Conservation (phyloP, 2,888 invertebrate genomes). For the Lithophane leautieri region DNA sequence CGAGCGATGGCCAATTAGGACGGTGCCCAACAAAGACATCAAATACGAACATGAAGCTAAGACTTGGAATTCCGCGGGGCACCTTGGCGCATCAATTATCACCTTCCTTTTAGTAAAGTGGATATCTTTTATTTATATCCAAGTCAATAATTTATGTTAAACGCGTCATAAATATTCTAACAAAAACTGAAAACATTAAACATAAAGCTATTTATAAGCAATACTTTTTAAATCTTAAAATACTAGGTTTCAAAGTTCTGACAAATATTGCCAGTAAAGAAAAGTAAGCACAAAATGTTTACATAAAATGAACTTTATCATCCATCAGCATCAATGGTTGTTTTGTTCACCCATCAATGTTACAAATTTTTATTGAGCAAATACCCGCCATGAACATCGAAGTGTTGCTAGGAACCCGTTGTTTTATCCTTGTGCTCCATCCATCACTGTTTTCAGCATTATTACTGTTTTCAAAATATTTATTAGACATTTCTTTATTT, state of each 20-base stretch:
- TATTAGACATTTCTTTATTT: too few species aligned
- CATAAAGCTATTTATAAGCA: not conserved
- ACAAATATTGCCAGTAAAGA: not conserved
- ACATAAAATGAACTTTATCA: not conserved
- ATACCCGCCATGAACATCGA: not conserved
- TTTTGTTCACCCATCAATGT: too few species aligned
- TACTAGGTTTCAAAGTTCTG: not conserved
- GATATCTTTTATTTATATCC: not conserved
- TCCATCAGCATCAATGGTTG: too few species aligned
- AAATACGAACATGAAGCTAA: not conserved
- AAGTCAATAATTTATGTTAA: not conserved
- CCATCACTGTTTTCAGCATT: too few species aligned
- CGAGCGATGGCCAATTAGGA: too few species aligned
- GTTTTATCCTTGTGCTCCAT: not conserved
- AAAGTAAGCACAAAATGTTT: not conserved
- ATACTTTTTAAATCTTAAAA: not conserved
- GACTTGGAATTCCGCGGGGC: slow-evolving; percentile 1
- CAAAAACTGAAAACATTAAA: not conserved
- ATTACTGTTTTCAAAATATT: not conserved
- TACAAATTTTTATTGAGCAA: not conserved
- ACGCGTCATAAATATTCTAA: not conserved
- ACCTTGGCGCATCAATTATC: too few species aligned
- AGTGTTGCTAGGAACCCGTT: not conserved
- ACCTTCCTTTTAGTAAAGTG: not conserved
- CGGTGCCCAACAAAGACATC: too few species aligned